Evolutionary conservation across 1,140 invertebrate species (phyloP).

Genomic region (Philopotamus ludificatus): DNA sequence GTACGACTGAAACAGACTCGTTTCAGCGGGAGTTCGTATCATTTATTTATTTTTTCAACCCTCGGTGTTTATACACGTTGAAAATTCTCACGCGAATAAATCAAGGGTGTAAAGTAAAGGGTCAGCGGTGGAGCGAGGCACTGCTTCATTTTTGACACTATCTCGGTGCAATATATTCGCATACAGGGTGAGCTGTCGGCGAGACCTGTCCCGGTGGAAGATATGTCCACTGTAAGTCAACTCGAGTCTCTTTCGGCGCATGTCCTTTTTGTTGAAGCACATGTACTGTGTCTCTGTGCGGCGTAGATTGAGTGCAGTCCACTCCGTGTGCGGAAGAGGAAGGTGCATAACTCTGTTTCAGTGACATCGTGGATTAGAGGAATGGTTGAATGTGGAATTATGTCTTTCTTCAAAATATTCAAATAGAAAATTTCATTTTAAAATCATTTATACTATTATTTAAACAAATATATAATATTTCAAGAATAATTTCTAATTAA

Average conservation of each 20-base stretch:
- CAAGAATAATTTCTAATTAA: too few relatives aligned
- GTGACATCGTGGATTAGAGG: neutral
- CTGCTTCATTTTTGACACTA: conserved; percentile 9
- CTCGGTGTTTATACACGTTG: too few relatives aligned
- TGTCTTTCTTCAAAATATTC: neutral
- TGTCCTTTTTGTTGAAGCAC: neutral
- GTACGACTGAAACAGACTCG: too few relatives aligned
- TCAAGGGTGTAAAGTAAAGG: neutral
- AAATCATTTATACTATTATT: too few relatives aligned
- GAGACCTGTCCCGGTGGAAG: neutral
- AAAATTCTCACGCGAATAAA: too few relatives aligned
- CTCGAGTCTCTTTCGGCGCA: neutral
- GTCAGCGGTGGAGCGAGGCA: neutral
- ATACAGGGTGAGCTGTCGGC: neutral
- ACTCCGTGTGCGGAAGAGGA: too few relatives aligned
- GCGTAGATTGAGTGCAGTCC: neutral
- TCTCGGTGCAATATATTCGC: conserved; percentile 4
- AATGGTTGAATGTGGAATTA: neutral
- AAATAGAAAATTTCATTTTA: too few relatives aligned
- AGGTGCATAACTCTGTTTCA: too few relatives aligned
- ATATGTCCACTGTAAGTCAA: neutral
- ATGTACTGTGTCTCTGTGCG: neutral
- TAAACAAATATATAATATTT: too few relatives aligned
- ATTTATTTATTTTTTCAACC: too few relatives aligned
- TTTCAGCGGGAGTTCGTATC: too few relatives aligned